Evolutionary conservation across 37 sponge, comb jelly and placozoan genomes (phyloP).

Genomic region (Diacarnus erythraeanus): DNA sequence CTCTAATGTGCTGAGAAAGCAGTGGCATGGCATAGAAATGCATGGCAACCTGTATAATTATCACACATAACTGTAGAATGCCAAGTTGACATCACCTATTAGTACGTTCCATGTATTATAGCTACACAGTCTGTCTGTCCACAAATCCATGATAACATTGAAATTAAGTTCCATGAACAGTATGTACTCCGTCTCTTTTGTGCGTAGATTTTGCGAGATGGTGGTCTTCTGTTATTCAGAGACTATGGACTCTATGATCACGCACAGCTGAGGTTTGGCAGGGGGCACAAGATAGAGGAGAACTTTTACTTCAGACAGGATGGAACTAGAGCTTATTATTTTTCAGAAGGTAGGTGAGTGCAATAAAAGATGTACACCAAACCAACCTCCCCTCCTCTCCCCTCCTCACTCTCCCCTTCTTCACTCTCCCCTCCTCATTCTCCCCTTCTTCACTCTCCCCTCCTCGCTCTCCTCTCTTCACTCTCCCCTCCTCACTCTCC

Average conservation of each 20-base stretch:
- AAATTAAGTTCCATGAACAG: no score
- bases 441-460: not conserved
- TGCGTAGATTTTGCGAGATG: conserved; percentile 84
- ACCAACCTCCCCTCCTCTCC: not conserved
- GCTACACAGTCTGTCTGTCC: no score
- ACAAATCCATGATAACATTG: no score
- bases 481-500: not conserved
- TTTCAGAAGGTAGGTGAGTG: conserved; percentile 69
- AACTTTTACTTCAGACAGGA: conserved; percentile 95
- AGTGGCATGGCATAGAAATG: no score
- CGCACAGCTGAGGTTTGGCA: conserved; percentile 92
- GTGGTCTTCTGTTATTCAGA: conserved; percentile 83
- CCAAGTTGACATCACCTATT: no score
- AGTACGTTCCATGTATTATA: no score
- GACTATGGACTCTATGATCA: conserved; percentile 99
- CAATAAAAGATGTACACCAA: not conserved
- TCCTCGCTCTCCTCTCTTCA: not conserved
- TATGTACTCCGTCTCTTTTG: no score
- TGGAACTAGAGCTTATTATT: conserved; percentile 96
- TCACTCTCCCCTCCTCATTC: not conserved
- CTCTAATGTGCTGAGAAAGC: no score
- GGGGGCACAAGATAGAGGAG: conserved; percentile 92
- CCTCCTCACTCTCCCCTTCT: not conserved
- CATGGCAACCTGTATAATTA: no score
- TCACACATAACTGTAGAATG: no score